Percentiles rank a stretch among this genome's conserved stretches.
Evolutionary conservation across 1,140 invertebrate genomes (phyloP).

Genomic region (Episyrphus balteatus): DNA sequence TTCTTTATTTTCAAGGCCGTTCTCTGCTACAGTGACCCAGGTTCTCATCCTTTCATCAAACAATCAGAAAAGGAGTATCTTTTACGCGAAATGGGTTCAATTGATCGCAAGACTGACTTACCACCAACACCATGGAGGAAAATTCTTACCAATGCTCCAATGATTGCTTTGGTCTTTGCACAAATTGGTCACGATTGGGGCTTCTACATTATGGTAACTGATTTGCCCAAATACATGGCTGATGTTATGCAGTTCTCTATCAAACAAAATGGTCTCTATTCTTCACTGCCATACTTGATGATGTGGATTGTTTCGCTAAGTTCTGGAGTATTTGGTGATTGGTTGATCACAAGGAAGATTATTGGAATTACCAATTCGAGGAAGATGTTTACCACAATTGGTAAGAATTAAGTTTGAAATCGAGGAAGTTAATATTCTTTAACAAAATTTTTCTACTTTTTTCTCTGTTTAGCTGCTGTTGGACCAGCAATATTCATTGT

Average conservation of each 20-base stretch:
- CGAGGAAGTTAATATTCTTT: neutral
- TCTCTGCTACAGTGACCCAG: slow-evolving; percentile 65
- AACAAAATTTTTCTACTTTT: neutral
- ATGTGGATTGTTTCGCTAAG: slow-evolving; percentile 63
- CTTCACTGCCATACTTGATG: slow-evolving; percentile 55
- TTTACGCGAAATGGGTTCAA: slow-evolving; percentile 45
- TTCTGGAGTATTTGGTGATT: slow-evolving; percentile 56
- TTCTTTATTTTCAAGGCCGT: slow-evolving; percentile 39
- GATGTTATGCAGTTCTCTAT: slow-evolving; percentile 77
- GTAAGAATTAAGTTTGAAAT: slow-evolving; percentile 27
- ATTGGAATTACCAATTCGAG: slow-evolving; percentile 50
- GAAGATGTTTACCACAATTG: slow-evolving; percentile 62
- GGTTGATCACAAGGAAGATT: slow-evolving; percentile 45
- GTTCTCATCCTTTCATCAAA: slow-evolving; percentile 71
- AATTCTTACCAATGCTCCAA: slow-evolving; percentile 61
- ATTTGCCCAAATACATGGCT: slow-evolving; percentile 86
- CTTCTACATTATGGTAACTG: slow-evolving; percentile 86
- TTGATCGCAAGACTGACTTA: slow-evolving; percentile 39
- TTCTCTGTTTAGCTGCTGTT: slow-evolving; percentile 45
- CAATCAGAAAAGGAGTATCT: slow-evolving; percentile 67
- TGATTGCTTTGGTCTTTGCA: slow-evolving; percentile 62
- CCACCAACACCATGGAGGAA: slow-evolving; percentile 58
- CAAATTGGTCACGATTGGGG: slow-evolving; percentile 84
- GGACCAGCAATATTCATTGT: slow-evolving; percentile 68
- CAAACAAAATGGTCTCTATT: slow-evolving; percentile 54